These are phyloP conservation scores for Contarinia nasturtii DNA, from an alignment of 1,140 invertebrate genomes.

Conservation along the genomic window DNA sequence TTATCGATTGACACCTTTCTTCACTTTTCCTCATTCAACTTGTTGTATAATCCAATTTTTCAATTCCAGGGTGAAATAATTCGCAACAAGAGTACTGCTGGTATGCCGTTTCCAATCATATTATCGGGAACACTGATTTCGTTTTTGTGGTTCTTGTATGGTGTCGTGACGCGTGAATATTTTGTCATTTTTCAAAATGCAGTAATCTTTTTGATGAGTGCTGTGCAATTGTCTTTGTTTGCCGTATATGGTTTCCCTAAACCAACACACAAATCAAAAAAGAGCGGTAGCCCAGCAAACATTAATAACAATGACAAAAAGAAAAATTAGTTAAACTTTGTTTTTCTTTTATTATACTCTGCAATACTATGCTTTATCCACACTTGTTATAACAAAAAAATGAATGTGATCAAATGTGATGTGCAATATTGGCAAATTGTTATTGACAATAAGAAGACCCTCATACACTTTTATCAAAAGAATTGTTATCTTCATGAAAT, in stretches of 20 bases:
- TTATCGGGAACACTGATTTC: conserved; percentile 48
- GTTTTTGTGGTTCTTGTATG: conserved; percentile 61
- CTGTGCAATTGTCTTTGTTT: conserved; percentile 41
- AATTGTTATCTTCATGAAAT: too few relatives aligned
- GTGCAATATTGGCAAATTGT: too few relatives aligned
- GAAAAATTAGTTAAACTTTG: too few relatives aligned
- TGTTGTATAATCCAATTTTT: too few relatives aligned
- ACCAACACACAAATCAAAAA: conserved; percentile 13
- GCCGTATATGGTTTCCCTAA: conserved; percentile 44
- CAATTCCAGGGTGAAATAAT: conserved; percentile 43
- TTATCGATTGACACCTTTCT: too few relatives aligned
- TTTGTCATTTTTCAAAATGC: conserved; percentile 65
- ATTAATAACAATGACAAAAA: neutral
- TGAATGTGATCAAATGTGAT: too few relatives aligned
- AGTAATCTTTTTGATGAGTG: conserved; percentile 35
- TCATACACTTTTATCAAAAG: too few relatives aligned
- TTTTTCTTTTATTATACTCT: too few relatives aligned
- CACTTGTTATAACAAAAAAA: too few relatives aligned
- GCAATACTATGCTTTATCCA: too few relatives aligned
- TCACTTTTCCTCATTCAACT: too few relatives aligned
- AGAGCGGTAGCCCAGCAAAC: conserved; percentile 11
- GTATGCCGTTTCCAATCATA: conserved; percentile 66
- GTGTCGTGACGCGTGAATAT: conserved; percentile 50
- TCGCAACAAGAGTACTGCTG: conserved; percentile 50
- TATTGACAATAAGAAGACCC: too few relatives aligned